Evolutionary conservation across 2,113 vertebrate species (phyloP), one percentile per base, ranked within the genome.

Genomic region (Planiliza haematocheilus): DNA sequence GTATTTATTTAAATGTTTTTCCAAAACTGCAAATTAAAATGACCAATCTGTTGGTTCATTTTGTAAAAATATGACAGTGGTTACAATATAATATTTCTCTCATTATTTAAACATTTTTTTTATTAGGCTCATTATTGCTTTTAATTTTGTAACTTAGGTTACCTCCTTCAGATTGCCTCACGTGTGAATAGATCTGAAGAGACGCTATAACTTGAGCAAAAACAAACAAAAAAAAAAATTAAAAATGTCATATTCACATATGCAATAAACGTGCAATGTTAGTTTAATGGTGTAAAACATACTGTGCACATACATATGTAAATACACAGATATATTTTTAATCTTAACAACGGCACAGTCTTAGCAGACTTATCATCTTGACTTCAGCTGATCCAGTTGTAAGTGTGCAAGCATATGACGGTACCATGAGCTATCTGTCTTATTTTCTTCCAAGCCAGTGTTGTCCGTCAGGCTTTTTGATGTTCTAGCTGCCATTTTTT

Each of bases 241-340:
- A 70, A 63, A 42, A 38, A 52, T 55, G 24, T 61, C 48, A 83
- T 68, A 78, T 81, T 86, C 55, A 86, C 85, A 80, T 90, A 93
- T 93, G 91, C 91, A 93, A 93, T 86, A 86, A 90, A 87, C 75
- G 84, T 87, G 81, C 85, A 91, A 88, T 87, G 88, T 89, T 88
- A 71, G 66, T 80, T 83, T 72, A 45, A 89, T 87, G 85, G 77
- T 91, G 91, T 82, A 86, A 55, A 84, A 84, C 55, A 76, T 73
- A 45, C 78, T 74, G 84, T 86, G 88, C 79, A 85, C 83, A 88
- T 80, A 81, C 70, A 88, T 88, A 60, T 93, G 86, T 91, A 91
- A 86, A 89, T 91, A 85, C 77, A 66, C 84, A 88, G 73, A 86
- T 79, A 36, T 91, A 80, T 91, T 91, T 91, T 91, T 85, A 59